A percentile compares a stretch with the other conserved stretches of the same genome.
phyloP scores from a whole-genome alignment of 1,140 invertebrate genomes.

The Zaprionus ornatus region DNA sequence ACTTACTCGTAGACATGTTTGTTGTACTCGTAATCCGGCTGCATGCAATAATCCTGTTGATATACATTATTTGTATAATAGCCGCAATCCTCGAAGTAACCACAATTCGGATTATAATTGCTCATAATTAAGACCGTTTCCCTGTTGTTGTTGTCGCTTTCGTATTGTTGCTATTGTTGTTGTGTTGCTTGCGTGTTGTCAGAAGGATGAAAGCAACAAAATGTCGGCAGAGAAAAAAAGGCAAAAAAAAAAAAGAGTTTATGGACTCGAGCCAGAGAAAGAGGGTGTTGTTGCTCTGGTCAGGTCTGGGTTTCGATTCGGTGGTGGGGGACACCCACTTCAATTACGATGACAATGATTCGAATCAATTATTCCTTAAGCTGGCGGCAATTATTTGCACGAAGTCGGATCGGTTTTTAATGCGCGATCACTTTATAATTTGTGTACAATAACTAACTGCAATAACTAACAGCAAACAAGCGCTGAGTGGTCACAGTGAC shows the following conservation, averaged over 20 bases:
- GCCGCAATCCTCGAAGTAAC: slow-evolving; percentile 82
- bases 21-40: slow-evolving; percentile 82
- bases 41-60: slow-evolving; percentile 83
- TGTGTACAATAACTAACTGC: slow-evolving; percentile 48
- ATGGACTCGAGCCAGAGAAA: too few species aligned
- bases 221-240: background rate
- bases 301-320: background rate
- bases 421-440: slow-evolving; percentile 78
- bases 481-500: slow-evolving; percentile 19
- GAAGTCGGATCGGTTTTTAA: slow-evolving; percentile 69
- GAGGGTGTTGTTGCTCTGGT: background rate
- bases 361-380: slow-evolving; percentile 62
- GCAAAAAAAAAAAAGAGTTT: background rate
- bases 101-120: slow-evolving; percentile 83
- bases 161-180: background rate
- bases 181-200: background rate
- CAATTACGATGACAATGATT: slow-evolving; percentile 25
- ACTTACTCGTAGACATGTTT: slow-evolving; percentile 83
- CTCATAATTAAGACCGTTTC: slow-evolving; percentile 69
- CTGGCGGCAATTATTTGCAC: slow-evolving; percentile 64
- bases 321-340: slow-evolving; percentile 26
- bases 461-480: slow-evolving; percentile 22
- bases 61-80: slow-evolving; percentile 78
- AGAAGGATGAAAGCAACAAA: slow-evolving; percentile 1
- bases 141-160: slow-evolving; percentile 19